Evolutionary conservation across 1,140 invertebrate species (phyloP).

Genomic region (Helicoverpa zea): DNA sequence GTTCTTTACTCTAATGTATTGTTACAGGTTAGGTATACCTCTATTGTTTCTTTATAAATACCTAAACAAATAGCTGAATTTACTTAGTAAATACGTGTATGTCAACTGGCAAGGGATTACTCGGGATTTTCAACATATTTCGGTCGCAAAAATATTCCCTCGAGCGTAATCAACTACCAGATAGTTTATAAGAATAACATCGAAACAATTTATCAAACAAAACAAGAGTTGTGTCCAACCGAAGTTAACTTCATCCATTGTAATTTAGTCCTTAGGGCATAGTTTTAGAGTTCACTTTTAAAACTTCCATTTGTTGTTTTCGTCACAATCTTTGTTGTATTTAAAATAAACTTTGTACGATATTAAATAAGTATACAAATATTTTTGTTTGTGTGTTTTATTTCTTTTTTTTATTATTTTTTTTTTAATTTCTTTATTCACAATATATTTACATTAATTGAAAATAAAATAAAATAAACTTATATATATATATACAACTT

Average conservation of each 20-base stretch:
- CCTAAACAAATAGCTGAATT: too few relatives aligned
- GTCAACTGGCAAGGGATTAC: too few relatives aligned
- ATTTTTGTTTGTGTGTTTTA: neutral
- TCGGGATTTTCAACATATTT: too few relatives aligned
- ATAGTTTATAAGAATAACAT: conserved; percentile 4
- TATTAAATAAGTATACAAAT: conserved; percentile 22
- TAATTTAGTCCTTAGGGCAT: neutral
- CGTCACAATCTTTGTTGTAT: conserved; percentile 21
- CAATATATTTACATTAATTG: too few relatives aligned
- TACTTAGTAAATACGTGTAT: too few relatives aligned
- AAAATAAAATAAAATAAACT: too few relatives aligned
- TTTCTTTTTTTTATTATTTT: neutral
- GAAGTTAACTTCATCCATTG: neutral
- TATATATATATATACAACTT: too few relatives aligned
- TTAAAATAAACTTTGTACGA: conserved; percentile 24
- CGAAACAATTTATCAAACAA: conserved; percentile 11
- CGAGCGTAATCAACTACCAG: neutral
- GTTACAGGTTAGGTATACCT: too few relatives aligned
- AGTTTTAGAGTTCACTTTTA: conserved; percentile 5
- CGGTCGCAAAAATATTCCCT: neutral
- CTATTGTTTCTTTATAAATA: too few relatives aligned
- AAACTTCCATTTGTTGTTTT: conserved; percentile 26
- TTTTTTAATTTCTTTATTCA: too few relatives aligned
- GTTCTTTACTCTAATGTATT: too few relatives aligned
- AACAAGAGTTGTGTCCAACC: neutral